phyloP scores from a whole-genome alignment of 2,888 invertebrate genomes.

The Cabera pusaria region DNA sequence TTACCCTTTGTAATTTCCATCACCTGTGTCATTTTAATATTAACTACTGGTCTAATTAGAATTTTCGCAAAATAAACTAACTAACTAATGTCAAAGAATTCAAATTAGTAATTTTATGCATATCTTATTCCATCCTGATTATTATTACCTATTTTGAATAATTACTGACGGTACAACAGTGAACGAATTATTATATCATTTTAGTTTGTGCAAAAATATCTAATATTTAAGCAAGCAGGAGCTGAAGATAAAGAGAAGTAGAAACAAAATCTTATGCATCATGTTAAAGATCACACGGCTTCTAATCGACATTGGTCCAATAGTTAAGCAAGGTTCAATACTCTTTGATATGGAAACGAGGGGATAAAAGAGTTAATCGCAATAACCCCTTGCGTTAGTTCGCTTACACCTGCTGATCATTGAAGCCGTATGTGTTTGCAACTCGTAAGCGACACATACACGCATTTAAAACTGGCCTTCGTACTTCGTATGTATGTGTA shows the following conservation, averaged over 20 bases:
- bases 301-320: constrained; percentile 69
- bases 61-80: constrained; percentile 4
- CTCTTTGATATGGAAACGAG: constrained; percentile 82
- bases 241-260: no score
- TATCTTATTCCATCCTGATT: no score
- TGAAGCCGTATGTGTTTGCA: constrained; percentile 80
- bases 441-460: constrained; percentile 66
- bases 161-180: no score
- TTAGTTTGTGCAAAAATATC: no score
- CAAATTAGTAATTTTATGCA: no score
- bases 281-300: constrained; percentile 69
- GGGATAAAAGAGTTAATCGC: constrained; percentile 83
- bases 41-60: constrained; percentile 14
- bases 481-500: constrained; percentile 72
- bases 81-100: no score
- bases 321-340: constrained; percentile 81
- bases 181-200: no score
- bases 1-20: constrained; percentile 12
- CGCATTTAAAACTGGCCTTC: constrained; percentile 76
- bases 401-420: constrained; percentile 83
- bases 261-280: no score
- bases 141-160: no score
- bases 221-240: no score
- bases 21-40: constrained; percentile 12
- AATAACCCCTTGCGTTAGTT: constrained; percentile 81